Evolutionary conservation across 2,888 invertebrate species (phyloP), one percentile per base, ranked within the genome.

Genomic region (Eudasyphora cyanicolor): DNA sequence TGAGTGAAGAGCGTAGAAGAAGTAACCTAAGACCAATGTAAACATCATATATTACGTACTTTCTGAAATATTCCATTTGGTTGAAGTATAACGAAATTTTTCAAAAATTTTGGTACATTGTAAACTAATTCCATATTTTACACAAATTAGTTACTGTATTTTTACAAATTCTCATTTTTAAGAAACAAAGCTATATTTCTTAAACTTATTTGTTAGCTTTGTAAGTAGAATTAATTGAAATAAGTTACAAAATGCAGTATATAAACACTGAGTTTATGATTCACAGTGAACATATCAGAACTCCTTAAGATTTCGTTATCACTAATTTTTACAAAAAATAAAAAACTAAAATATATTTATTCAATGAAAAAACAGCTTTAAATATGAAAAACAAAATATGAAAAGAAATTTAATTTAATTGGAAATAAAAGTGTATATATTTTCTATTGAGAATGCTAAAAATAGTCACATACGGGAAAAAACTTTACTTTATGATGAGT

Each of bases 361-460:
- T 82, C 42, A 70, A 71, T 71, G 32, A 69, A 78, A 60, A 60
- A 76, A 78, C 75, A 71, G 82, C 82, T 82, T 82, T 82, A 82
- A 78, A 71, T 51, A 76, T 54, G 12, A 14, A 73, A 7, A n/a
- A 32, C 5, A 27, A 17, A 51, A 35, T 54, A 10, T 24, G 12
- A 45, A 62, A 38, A 62, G 24, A 21, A 49, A 27, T 32, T 10
- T 60, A 60, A 7, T 45, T 62, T 24, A 54, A 64, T 51, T 27
- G 69, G 70, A 60, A 45, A 38, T 12, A 29, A 67, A 29, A 24
- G 12, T 69, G 49, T 69, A 69, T 49, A 69, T 69, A 69, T 45
- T 69, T 69, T 45, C 49, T 14, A 29, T 38, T 69, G 10, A 27
- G 7, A 64, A 64, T 14, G 51, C 14, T 14, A 57, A 57, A 3